Base-by-base conservation (phyloP, 2,888 invertebrate genomes). In the Phalera bucephala region DNA sequence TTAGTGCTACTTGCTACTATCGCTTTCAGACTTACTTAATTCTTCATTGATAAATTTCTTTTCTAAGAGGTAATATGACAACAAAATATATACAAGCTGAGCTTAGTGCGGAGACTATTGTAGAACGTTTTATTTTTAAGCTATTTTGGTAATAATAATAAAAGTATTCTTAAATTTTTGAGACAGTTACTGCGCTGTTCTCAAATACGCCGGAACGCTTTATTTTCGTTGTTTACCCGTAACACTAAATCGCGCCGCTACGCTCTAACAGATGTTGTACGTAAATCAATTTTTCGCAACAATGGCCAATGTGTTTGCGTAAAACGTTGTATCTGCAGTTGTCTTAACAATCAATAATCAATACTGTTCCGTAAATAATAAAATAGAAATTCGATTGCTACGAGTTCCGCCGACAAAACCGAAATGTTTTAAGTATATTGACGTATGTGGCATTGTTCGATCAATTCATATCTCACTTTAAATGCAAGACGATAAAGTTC, bases 251-350 rank as follows among this genome's bases (percentile, higher is more conserved):
- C 52, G 39, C 44, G 47, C 41, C 47, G 56, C 56, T 62, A 57
- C 55, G 60, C 60, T 65, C 44, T 64, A 79, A 82, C 79, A 83
- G 82, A 85, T 85, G 84, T 79, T 69, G 72, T 75, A 70, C 83
- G 80, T 87, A 87, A 87, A 87, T 87, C 85, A 87, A 85, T 87
- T 87, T 86, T 86, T 85, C 86, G 86, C 86, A 87, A 87, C 83
- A 85, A 84, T 79, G 61, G 71, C 38, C 39, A 38, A 45, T 33
- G 39, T 19, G 36, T 48, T 45, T 20, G 40, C 19, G 35, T 14
- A 15, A 40, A 46, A 48, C 32, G 45, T 5, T 45, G 1, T 45
- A 72, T 54, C 43, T 32, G 3, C 17, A 17, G 11, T 3, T 1
- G 3, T 3, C 1, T 7, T 1, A 11, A 12, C 32, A 53, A 28